Evolutionary conservation across 2,113 vertebrate species (phyloP), one percentile per base, ranked within the genome.

Genomic region (Mobula birostris): DNA sequence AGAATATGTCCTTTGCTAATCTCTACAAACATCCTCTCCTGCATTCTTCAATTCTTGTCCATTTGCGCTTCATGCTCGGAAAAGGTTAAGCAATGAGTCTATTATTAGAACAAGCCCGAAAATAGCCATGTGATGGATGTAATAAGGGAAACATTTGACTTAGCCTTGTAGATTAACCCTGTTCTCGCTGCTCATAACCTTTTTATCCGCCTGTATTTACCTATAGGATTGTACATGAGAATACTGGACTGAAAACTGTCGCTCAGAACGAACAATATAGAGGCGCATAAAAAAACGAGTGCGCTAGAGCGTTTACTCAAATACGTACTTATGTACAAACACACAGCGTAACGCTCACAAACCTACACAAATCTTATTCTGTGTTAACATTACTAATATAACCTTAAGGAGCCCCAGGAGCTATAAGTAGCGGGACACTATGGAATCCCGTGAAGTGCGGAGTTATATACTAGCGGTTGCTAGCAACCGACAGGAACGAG

Each of bases 111-210:
- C 15, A 90, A 66, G 61, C 1, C 85, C 32, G 63, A 90, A 88
- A 90, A 90, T 90, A 90, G 58, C 29, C 29, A 32, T 90, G 61
- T 17, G 14, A 68, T 14, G 29, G 85, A 32, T 90, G 61, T 66
- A 36, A 32, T 32, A 32, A 12, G 29, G 29, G 61, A 90, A 32
- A 66, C 4, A 21, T 90, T 68, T 66, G 29, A 19, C n/a, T 90
- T 17, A 66, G 15, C 66, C n/a, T 87, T 56, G 17, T n/a, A 90
- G n/a, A 66, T 90, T 61, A 90, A 90, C 85, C 85, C 85, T 68
- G n/a, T 14, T 68, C 85, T 68, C 85, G n/a, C 15, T n/a, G 29
- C n/a, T 3, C 61, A 21, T 83, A 83, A 21, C 7, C 77, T 4
- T 21, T 19, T 48, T 27, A 36, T n/a, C 17, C 66, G 80, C 15